Evolutionary conservation across 2,888 invertebrate species (phyloP), one percentile per base, ranked within the genome.

Genomic region (Drosophila monieri): DNA sequence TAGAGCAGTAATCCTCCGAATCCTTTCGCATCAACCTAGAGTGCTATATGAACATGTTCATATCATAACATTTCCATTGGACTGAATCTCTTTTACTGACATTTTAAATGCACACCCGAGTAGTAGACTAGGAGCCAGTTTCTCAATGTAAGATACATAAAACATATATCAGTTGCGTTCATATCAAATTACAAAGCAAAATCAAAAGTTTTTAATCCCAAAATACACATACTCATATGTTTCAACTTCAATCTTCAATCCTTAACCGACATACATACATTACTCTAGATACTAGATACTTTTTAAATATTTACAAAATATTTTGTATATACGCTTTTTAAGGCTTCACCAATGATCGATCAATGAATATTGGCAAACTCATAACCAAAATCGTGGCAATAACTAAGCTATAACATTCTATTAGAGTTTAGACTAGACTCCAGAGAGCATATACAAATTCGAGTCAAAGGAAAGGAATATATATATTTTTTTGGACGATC

Each of bases 251-350:
- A 18, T 18, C 14, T 10, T 41, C 10, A 41, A 56, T 39, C 6
- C 30, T 8, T 27, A 48, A 39, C 46, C 37, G 23, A 32, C 12
- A 41, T 27, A 10, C 51, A 30, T 53, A 43, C 41, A 68, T 46
- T 65, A 79, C 77, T 73, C 73, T 75, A 86, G 80, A 69, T 75
- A 73, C 75, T 86, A 86, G 78, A 77, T 27, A 27, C 80, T 80
- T 80, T 80, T 86, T 80, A 86, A 84, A 80, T 86, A 80, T 80
- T 80, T 80, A 80, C 80, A 80, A 87, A 85, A 87, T 83, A 83
- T 87, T 87, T 87, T 83, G 88, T 83, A 87, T 66, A 83, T 87
- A 87, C 71, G 85, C 87, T 83, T 87, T 85, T 76, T 85, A 83
- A 71, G 81, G 81, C 81, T 87, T 87, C 81, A 80, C 72, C 71